Conservation (phyloP, 64 coral and sea anemone genomes). For the Montipora sp. region DNA sequence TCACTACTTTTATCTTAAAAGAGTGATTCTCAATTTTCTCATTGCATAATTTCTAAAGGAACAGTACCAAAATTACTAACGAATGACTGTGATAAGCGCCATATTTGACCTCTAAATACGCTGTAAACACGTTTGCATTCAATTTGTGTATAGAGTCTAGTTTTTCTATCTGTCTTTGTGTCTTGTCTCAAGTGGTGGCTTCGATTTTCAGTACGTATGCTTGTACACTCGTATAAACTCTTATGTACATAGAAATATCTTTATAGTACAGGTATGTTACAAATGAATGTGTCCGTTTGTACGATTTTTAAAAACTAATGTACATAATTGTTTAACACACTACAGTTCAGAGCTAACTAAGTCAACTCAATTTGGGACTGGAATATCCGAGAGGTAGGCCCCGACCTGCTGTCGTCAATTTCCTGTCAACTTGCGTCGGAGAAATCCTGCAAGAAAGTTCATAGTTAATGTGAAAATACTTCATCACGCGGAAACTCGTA, state of each 20-base stretch:
- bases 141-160: neutral
- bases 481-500: neutral
- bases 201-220: constrained; percentile 4
- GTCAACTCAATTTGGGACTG: neutral
- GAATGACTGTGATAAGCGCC: no score
- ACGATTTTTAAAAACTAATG: neutral
- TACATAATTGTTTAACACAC: neutral
- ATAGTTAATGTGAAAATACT: neutral
- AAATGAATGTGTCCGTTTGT: neutral
- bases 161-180: neutral
- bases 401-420: neutral
- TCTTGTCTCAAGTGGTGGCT: neutral
- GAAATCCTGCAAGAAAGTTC: constrained; percentile 45
- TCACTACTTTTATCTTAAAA: no score
- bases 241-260: constrained; percentile 41
- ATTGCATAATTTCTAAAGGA: no score
- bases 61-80: no score
- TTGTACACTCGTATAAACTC: constrained; percentile 34
- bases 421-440: constrained; percentile 65
- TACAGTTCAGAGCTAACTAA: no score
- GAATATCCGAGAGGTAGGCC: neutral
- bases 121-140: neutral
- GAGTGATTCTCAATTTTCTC: no score
- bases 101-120: neutral
- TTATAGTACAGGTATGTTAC: constrained; percentile 4